phyloP scores from a whole-genome alignment of 2,888 invertebrate species.

The Drosophila parthenogenetica region DNA sequence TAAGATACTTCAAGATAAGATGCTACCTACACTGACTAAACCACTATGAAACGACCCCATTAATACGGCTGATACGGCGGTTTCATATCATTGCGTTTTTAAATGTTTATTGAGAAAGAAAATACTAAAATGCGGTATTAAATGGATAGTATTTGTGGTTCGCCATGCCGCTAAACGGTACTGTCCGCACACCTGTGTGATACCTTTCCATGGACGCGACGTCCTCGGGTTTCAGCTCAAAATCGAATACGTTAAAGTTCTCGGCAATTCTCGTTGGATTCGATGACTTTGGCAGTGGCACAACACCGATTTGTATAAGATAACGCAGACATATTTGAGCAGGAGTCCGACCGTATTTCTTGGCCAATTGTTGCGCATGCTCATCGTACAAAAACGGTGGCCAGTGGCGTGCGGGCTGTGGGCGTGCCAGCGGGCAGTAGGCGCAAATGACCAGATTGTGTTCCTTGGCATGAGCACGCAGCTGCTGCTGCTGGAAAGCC shows the following conservation, averaged over 20 bases:
- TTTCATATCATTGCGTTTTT: conserved; percentile 16
- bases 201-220: conserved; percentile 77
- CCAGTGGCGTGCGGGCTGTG: conserved; percentile 86
- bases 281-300: conserved; percentile 87
- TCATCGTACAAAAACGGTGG: conserved; percentile 84
- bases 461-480: conserved; percentile 89
- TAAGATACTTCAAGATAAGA: conserved; percentile 66
- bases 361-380: conserved; percentile 86
- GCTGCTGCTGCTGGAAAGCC: conserved; percentile 84
- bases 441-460: conserved; percentile 88
- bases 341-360: conserved; percentile 88
- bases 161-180: conserved; percentile 82
- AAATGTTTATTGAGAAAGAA: conserved; percentile 31
- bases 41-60: conserved; percentile 44
- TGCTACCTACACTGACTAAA: conserved; percentile 20
- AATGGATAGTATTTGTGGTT: conserved; percentile 83
- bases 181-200: conserved; percentile 74
- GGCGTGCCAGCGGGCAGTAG: conserved; percentile 91
- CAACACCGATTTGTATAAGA: conserved; percentile 86
- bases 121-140: conserved; percentile 74
- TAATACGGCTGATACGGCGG: conserved; percentile 44
- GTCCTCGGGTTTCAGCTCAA: conserved; percentile 86
- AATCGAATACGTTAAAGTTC: conserved; percentile 87
- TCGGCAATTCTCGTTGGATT: conserved; percentile 86
- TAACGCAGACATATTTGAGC: conserved; percentile 88